phyloP scores from a whole-genome alignment of 2,888 invertebrate species.

The Argyresthia goedartella region DNA sequence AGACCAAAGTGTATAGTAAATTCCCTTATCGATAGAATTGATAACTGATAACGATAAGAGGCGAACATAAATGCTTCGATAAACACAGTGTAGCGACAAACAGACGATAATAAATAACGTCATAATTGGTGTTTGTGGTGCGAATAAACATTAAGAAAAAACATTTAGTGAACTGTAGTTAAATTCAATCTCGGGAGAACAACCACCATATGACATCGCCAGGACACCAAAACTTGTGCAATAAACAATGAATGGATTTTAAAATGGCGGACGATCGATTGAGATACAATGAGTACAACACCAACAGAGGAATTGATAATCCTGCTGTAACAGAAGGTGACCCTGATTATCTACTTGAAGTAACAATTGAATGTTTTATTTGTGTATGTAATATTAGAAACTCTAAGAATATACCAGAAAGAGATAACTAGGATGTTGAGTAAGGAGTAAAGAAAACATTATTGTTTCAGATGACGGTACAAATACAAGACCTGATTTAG shows the following conservation, averaged over 20 bases:
- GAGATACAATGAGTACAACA: not conserved
- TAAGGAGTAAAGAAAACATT: not conserved
- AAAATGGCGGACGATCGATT: slow-evolving; percentile 17
- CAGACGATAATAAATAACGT: slow-evolving; percentile 28
- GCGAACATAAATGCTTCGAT: slow-evolving; percentile 28
- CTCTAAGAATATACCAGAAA: not conserved
- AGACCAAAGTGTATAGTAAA: not conserved
- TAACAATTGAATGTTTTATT: too few relatives aligned
- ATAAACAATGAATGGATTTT: not conserved
- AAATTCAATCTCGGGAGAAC: too few relatives aligned
- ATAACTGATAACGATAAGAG: slow-evolving; percentile 46
- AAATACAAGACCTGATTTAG: slow-evolving; percentile 35
- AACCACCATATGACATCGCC: too few relatives aligned
- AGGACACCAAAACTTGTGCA: too few relatives aligned
- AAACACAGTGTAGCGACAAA: slow-evolving; percentile 32
- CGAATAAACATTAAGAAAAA: not conserved
- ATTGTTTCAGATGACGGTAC: slow-evolving; percentile 40
- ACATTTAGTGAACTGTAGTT: not conserved
- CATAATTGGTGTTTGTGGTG: slow-evolving; percentile 1
- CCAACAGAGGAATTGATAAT: slow-evolving; percentile 32
- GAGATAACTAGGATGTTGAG: not conserved
- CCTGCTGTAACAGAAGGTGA: slow-evolving; percentile 38
- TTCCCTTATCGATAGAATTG: slow-evolving; percentile 13
- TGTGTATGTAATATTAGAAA: too few relatives aligned
- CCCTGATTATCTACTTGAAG: not conserved